Conservation (phyloP, 2,113 vertebrate genomes). For the Cyprinus carpio region DNA sequence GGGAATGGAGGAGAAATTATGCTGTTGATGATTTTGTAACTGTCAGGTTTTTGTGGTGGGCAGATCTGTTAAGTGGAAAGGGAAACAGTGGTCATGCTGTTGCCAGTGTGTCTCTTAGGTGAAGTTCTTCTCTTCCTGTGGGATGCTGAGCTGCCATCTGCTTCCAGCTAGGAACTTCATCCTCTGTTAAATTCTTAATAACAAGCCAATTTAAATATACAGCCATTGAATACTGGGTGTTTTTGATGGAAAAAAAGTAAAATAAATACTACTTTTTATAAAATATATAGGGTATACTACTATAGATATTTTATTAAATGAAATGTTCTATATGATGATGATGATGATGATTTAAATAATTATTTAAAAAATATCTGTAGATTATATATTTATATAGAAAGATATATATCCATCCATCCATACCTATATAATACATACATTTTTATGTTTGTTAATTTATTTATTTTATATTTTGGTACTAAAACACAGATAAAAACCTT, state of each 20-base stretch:
- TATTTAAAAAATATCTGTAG: too few relatives aligned
- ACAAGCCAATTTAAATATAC: slow-evolving; percentile 4
- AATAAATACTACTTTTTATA: too few relatives aligned
- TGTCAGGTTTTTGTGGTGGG: slow-evolving; percentile 12
- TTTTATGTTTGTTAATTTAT: too few relatives aligned
- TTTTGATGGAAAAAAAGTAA: background rate
- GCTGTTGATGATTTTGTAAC: slow-evolving; percentile 42
- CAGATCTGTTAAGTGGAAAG: slow-evolving; percentile 27
- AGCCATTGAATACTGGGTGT: background rate
- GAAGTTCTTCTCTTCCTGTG: slow-evolving; percentile 22
- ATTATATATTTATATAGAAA: too few relatives aligned
- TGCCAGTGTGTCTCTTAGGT: slow-evolving; percentile 12
- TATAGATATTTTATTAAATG: too few relatives aligned
- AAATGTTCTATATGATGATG: too few relatives aligned
- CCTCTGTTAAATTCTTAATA: slow-evolving; percentile 15
- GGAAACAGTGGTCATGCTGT: slow-evolving; percentile 12
- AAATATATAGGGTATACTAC: too few relatives aligned
- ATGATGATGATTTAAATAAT: too few relatives aligned
- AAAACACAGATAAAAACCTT: too few relatives aligned
- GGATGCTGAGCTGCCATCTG: slow-evolving; percentile 33
- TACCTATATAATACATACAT: too few relatives aligned
- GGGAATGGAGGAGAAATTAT: slow-evolving; percentile 32
- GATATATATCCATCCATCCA: background rate
- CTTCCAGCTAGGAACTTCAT: slow-evolving; percentile 16
- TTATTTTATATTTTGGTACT: too few relatives aligned